These are phyloP conservation scores for Lamprologus speciosus DNA, from an alignment of 2,113 vertebrate genomes.

Conservation along the genomic window DNA sequence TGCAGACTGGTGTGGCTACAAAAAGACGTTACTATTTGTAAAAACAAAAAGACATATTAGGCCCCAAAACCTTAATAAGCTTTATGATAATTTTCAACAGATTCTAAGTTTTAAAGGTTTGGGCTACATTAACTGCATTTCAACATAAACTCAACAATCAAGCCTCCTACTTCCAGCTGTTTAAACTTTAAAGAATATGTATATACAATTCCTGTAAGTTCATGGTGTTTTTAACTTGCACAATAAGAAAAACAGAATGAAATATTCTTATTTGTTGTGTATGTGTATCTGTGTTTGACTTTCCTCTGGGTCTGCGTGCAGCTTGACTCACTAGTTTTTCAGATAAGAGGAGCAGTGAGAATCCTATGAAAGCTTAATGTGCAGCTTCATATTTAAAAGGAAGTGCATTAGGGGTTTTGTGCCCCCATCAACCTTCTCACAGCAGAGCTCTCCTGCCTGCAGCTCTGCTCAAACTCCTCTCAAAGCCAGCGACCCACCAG, in stretches of 20 bases:
- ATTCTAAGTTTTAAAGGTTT: background rate
- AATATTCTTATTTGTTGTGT: background rate
- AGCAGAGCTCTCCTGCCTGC: conserved; percentile 23
- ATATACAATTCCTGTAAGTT: background rate
- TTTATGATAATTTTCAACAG: background rate
- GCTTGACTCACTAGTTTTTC: conserved; percentile 5
- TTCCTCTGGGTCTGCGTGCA: conserved; percentile 2
- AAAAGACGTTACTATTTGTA: background rate
- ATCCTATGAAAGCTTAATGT: conserved; percentile 64
- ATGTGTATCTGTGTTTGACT: background rate
- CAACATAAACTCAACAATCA: background rate
- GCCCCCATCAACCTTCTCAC: conserved; percentile 38
- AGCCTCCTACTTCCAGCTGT: background rate
- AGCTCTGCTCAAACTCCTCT: conserved; percentile 27
- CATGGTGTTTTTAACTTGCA: background rate
- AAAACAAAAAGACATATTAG: background rate
- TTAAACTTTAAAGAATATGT: background rate
- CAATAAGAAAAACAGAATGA: background rate
- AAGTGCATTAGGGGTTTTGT: conserved; percentile 58
- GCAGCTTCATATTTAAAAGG: conserved; percentile 62
- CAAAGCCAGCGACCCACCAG: conserved; percentile 1
- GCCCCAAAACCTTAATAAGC: background rate
- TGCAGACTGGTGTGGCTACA: background rate
- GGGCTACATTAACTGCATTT: background rate
- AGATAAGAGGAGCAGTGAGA: conserved; percentile 50